Percentiles rank a stretch among this genome's conserved stretches.
These are phyloP conservation scores for Leucosticte australis DNA, from an alignment of 2,113 vertebrate genomes.

Conservation along the genomic window DNA sequence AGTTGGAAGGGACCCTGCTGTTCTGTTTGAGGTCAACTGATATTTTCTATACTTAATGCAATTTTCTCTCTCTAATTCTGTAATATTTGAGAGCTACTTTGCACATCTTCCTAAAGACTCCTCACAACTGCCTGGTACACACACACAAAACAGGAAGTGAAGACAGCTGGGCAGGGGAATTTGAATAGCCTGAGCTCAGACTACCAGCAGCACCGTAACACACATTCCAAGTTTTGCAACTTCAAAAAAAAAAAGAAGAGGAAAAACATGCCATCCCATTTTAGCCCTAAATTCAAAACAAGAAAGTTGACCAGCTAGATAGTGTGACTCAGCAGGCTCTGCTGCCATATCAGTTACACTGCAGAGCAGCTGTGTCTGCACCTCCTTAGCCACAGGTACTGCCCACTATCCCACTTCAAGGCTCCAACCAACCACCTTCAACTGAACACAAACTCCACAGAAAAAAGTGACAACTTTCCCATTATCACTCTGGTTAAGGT, in stretches of 20 bases:
- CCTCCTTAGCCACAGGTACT: neutral
- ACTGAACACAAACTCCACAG: neutral
- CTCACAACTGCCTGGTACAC: neutral
- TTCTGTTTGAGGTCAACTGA: neutral
- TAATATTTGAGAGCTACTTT: neutral
- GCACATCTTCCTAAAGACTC: neutral
- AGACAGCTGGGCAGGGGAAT: neutral
- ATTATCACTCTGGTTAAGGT: neutral
- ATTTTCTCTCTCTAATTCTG: neutral
- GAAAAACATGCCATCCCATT: neutral
- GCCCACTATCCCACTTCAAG: rapidly evolving
- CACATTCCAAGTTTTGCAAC: neutral
- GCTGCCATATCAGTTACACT: neutral
- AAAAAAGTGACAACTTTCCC: neutral
- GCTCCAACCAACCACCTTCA: neutral
- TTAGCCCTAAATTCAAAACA: neutral
- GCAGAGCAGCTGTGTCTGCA: neutral
- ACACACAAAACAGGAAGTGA: neutral
- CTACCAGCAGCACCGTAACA: neutral
- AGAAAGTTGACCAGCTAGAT: neutral
- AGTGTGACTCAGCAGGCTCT: neutral
- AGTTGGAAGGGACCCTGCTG: neutral
- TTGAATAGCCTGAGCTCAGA: neutral
- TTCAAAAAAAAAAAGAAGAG: neutral
- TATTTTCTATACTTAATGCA: neutral